phyloP scores from a whole-genome alignment of 2,888 invertebrate genomes.

The Schizotus pectinicornis region DNA sequence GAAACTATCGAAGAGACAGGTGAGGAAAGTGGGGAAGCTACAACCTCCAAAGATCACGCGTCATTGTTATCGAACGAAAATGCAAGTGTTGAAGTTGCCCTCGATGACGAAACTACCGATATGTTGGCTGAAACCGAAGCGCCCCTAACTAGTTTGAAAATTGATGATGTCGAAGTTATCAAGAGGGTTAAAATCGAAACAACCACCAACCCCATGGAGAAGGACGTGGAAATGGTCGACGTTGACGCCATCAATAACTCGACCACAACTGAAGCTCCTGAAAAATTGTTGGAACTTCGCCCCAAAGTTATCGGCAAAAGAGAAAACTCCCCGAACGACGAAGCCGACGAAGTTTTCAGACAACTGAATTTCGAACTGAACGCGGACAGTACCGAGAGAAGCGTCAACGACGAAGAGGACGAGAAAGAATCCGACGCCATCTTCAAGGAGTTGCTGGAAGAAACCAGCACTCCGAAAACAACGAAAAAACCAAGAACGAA shows the following conservation, averaged over 20 bases:
- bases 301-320: conserved; percentile 37
- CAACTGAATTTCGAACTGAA: conserved; percentile 48
- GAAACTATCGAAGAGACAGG: conserved; percentile 45
- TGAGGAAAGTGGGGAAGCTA: conserved; percentile 49
- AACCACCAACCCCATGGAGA: conserved; percentile 31
- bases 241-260: conserved; percentile 1
- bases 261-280: background rate
- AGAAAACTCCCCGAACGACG: conserved; percentile 27
- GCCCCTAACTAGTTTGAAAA: conserved; percentile 51
- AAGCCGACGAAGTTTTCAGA: conserved; percentile 45
- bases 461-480: conserved; percentile 38
- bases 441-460: conserved; percentile 52
- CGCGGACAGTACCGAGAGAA: conserved; percentile 32
- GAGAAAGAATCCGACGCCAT: conserved; percentile 48
- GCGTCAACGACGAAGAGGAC: conserved; percentile 40
- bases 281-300: conserved; percentile 17
- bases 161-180: conserved; percentile 51
- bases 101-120: conserved; percentile 46
- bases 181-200: conserved; percentile 26
- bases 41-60: conserved; percentile 43
- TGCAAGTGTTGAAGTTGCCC: conserved; percentile 47
- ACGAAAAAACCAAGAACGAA: conserved; percentile 29
- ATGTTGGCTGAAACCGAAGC: conserved; percentile 47
- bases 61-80: conserved; percentile 47
- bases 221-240: conserved; percentile 19